Conservation (phyloP, 2,888 invertebrate species). For the Troides helena region DNA sequence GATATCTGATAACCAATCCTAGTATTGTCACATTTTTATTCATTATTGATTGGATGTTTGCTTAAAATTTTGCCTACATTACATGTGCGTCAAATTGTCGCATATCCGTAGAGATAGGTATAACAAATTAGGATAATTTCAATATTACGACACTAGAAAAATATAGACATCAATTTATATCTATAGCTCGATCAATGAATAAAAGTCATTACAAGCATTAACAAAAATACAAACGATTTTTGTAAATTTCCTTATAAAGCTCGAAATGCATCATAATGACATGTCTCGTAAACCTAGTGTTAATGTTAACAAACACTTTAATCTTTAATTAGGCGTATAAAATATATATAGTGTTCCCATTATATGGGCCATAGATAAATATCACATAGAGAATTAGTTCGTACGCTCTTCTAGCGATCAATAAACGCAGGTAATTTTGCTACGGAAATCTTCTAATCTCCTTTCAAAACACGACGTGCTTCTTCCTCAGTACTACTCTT, state of each 20-base stretch:
- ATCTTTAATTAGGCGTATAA: too few relatives aligned
- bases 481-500: too few relatives aligned
- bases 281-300: neutral
- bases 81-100: neutral
- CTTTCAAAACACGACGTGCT: too few relatives aligned
- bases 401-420: too few relatives aligned
- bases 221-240: neutral
- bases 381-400: too few relatives aligned
- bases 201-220: neutral
- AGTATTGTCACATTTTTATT: neutral
- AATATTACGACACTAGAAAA: neutral
- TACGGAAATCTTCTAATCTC: too few relatives aligned
- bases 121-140: too few relatives aligned
- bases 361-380: too few relatives aligned
- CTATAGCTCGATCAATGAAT: neutral
- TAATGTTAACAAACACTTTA: neutral
- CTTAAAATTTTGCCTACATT: neutral
- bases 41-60: neutral
- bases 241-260: neutral
- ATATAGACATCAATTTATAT: neutral
- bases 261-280: neutral
- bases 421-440: too few relatives aligned
- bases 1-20: too few relatives aligned
- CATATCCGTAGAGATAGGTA: neutral
- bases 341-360: too few relatives aligned